Percentiles rank a stretch among this genome's conserved stretches.
Conservation (phyloP, 2,113 vertebrate species). For the Smithornis capensis region DNA sequence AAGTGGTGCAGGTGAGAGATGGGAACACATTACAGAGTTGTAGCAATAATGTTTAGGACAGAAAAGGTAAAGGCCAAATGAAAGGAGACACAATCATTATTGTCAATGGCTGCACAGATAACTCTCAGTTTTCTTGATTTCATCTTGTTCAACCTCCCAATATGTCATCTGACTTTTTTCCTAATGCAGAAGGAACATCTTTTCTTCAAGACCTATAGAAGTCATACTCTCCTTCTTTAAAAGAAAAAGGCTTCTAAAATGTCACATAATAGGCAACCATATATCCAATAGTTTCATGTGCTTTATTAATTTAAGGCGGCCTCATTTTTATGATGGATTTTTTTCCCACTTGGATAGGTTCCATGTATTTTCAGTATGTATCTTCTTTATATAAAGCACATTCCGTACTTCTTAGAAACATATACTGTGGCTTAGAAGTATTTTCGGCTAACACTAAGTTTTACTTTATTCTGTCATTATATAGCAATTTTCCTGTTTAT, state of each 20-base stretch:
- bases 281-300: background rate
- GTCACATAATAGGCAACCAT: background rate
- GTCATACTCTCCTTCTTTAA: background rate
- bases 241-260: background rate
- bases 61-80: background rate
- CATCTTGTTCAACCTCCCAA: background rate
- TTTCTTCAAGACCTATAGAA: background rate
- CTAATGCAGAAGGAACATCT: background rate
- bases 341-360: background rate
- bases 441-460: background rate
- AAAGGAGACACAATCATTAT: fast-evolving
- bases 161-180: background rate
- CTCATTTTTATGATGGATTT: background rate
- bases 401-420: background rate
- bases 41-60: background rate
- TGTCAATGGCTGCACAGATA: background rate
- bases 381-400: background rate
- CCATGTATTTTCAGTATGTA: background rate
- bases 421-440: background rate
- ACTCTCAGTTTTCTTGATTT: background rate
- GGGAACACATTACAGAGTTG: fast-evolving
- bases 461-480: background rate
- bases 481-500: background rate
- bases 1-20: fast-evolving
- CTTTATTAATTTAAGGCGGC: background rate